These are phyloP conservation scores for Heliconius himera DNA, from an alignment of 1,140 invertebrate genomes.

Conservation along the genomic window DNA sequence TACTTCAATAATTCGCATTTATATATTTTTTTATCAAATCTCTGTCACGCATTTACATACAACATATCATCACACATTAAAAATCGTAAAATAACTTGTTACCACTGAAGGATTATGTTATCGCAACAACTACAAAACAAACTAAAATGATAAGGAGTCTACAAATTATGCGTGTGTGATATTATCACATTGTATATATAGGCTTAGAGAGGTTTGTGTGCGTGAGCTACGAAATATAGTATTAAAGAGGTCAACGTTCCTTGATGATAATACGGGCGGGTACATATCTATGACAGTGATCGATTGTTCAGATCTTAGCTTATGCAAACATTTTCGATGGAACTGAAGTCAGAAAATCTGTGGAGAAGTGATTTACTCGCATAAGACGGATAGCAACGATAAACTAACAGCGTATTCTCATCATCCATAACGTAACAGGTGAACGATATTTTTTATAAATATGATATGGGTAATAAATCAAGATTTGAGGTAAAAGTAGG, in stretches of 20 bases:
- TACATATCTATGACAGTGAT: conserved; percentile 72
- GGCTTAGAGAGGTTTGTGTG: conserved; percentile 45
- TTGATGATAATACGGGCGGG: conserved; percentile 62
- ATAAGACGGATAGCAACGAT: conserved; percentile 59
- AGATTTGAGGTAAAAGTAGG: background rate
- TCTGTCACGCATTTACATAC: background rate
- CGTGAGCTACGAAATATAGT: conserved; percentile 59
- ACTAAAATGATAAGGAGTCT: conserved; percentile 58
- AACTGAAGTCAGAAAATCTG: conserved; percentile 62
- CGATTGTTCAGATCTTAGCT: conserved; percentile 72
- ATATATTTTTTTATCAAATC: background rate
- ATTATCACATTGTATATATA: conserved; percentile 35
- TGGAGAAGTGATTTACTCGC: conserved; percentile 57
- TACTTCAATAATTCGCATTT: background rate
- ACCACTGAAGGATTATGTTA: conserved; percentile 32
- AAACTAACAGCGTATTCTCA: conserved; percentile 35
- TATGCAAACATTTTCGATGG: conserved; percentile 67
- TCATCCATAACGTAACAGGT: conserved; percentile 37
- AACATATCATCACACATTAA: background rate
- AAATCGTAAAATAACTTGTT: conserved; percentile 23
- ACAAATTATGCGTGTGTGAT: conserved; percentile 46
- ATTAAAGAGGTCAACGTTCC: conserved; percentile 68
- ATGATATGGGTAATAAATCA: background rate
- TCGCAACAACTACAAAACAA: conserved; percentile 52
- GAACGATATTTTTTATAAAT: conserved; percentile 9